Base-by-base conservation (phyloP, 2,888 invertebrate species). In the Nomada ferruginata region DNA sequence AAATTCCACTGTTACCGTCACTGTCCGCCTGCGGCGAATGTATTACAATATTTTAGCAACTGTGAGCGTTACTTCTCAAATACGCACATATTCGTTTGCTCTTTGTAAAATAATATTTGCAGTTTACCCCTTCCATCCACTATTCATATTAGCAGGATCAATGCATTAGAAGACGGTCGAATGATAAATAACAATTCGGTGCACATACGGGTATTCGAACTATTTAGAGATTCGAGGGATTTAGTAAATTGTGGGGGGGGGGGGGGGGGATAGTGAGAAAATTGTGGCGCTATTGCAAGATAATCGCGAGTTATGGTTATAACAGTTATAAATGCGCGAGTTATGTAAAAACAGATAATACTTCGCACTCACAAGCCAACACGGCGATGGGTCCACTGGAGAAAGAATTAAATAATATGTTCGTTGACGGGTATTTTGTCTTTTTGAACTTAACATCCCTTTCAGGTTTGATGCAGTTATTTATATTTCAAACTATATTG, bases 291-390 rank as follows among this genome's bases (percentile, higher is more conserved):
- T 9, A 36, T 36, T 36, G 36, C 36, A 36, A 47, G 47, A 47
- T 47, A 47, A 36, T 36, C 47, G 47, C 47, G 47, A 47, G 47
- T 13, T 47, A 3, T 47, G 47, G 47, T 47, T 13, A 47, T 3
- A 47, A 47, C 13, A 13, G 0, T 47, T 47, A 47, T 13, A 47
- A 42, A 68, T 1, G 23, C 7, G 36, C 36, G 36, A 47, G 74
- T 64, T 61, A 74, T 20, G 26, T 77, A 77, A 77, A 36, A 20
- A 44, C 18, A 26, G 42, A 1, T 9, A 4, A 9, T 7, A 15
- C 15, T 47, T 13, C 47, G 15, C 47, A 9, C 44, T 72, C 50
- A 71, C 50, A 47, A 23, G 36, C 44, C 23, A 10, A 44, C 0
- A 15, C n/a, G 53, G n/a, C 29, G 20, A 18, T 26, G 5, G 9